A percentile compares a stretch with the other conserved stretches of the same genome.
Evolutionary conservation across 2,113 vertebrate genomes (phyloP).

Genomic region (Steatornis caripensis): DNA sequence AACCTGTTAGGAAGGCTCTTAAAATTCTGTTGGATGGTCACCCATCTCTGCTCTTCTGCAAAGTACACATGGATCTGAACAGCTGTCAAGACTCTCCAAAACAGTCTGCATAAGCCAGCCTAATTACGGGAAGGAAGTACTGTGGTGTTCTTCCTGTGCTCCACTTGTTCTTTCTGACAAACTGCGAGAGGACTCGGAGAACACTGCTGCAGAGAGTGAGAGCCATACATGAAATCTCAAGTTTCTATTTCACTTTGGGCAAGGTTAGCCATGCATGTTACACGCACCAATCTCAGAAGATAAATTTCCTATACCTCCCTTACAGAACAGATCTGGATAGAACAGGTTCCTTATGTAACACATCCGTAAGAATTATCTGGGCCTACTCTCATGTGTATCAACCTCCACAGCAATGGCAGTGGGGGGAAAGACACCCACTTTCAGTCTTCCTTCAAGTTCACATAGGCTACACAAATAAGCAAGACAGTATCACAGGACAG

Average conservation of each 20-base stretch:
- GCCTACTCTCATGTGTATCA: background rate
- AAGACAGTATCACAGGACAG: background rate
- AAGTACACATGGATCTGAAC: background rate
- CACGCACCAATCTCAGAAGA: background rate
- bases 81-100: background rate
- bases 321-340: background rate
- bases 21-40: background rate
- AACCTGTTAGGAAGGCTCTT: background rate
- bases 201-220: background rate
- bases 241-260: background rate
- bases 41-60: background rate
- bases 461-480: background rate
- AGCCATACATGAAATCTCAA: background rate
- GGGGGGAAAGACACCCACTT: background rate
- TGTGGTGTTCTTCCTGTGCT: background rate
- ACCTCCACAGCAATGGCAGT: background rate
- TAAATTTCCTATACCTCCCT: background rate
- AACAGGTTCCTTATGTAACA: accelerated
- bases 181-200: background rate
- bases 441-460: background rate
- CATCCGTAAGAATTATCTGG: background rate
- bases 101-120: background rate
- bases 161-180: background rate
- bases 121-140: background rate
- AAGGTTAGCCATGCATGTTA: accelerated